Evolutionary conservation across 1,140 invertebrate genomes (phyloP).

Genomic region (Meloidogyne hapla): DNA sequence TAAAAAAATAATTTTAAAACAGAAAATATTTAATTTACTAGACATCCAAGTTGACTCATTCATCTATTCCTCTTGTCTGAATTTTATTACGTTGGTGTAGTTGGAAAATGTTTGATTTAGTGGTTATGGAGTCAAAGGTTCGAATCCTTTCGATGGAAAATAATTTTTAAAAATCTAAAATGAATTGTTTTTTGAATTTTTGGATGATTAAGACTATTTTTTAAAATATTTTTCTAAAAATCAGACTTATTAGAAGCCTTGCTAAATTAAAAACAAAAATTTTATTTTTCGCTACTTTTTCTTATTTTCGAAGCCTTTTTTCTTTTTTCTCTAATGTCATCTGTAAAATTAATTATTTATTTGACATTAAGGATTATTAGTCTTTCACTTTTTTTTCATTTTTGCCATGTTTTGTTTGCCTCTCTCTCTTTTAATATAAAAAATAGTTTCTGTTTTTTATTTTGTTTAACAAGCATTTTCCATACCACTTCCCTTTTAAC

Average conservation of each 20-base stretch:
- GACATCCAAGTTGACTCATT: no score
- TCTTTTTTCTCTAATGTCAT: not conserved
- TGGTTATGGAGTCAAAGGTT: not conserved
- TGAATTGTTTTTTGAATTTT: constrained; percentile 4
- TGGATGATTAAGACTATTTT: no score
- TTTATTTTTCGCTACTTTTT: not conserved
- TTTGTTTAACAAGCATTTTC: not conserved
- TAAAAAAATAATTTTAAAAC: no score
- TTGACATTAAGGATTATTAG: not conserved
- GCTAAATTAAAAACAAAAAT: not conserved
- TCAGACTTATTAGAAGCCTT: no score
- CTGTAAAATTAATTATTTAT: not conserved
- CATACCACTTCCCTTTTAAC: not conserved
- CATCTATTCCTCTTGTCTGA: no score
- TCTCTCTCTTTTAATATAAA: constrained; percentile 1
- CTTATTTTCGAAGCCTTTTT: not conserved
- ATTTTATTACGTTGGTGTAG: no score
- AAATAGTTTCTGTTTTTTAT: not conserved
- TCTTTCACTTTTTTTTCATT: not conserved
- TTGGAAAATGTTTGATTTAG: no score
- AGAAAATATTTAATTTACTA: no score
- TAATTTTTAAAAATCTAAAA: no score
- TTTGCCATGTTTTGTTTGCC: not conserved
- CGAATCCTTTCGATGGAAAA: not conserved
- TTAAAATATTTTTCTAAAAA: no score